Evolutionary conservation across 2,797 vertebrate species (phyloP), one percentile per base, ranked within the genome.

Genomic region (Oryzias dopingdopingensis): DNA sequence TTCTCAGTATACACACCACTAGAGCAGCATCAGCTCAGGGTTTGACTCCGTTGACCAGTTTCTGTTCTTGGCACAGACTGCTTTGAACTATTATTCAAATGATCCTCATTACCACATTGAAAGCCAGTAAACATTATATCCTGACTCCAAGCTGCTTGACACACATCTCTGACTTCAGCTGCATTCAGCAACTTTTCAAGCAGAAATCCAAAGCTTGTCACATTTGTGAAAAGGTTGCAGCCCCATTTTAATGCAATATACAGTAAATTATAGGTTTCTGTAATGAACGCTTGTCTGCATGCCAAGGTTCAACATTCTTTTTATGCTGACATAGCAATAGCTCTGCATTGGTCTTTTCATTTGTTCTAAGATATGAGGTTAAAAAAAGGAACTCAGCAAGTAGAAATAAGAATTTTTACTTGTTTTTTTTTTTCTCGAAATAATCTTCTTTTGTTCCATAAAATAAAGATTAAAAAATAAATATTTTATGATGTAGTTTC

Each of bases 161-260:
- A 54, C 22, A 26, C 16, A 43, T 13, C 16, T 6, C 20, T 29
- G 12, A 24, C 41, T 44, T 7, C 22, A 54, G 22, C 40, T 41
- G 26, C 52, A 24, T 26, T 44, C 42, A 44, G 52, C 41, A 54
- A 17, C 23, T 43, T 44, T 24, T 52, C 17, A 40, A 20, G 18
- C 15, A 20, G 17, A 52, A 20, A 40, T 41, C 32, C 17, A 52
- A 52, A 52, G 14, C 50, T 40, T 52, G 32, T 40, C 15, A 41
- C 41, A 23, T 22, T 41, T 20, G 32, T 41, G 8, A 17, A 52
- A 52, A 37, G 15, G 37, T 52, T 40, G 6, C 45, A 14, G 17
- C 40, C 18, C 37, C 50, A 41, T 52, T 41, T 20, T 37, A 37
- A 37, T 37, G 32, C 32, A 37, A 37, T 37, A 37, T 24, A 49